Base-by-base conservation (phyloP, 2,888 invertebrate species). In the Tanytarsus gracilentus region DNA sequence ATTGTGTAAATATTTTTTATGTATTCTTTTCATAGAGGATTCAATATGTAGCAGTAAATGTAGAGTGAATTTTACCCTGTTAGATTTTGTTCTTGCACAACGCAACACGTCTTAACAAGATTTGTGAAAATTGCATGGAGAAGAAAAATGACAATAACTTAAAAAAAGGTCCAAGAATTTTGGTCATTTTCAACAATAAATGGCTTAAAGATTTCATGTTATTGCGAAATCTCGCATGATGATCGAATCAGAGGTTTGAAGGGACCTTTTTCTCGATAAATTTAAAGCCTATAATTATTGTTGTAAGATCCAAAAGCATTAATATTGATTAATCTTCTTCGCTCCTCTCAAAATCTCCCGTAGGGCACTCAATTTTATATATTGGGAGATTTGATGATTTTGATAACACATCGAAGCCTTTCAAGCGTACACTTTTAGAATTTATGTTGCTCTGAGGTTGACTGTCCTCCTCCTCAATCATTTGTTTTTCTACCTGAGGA, bases 91-190 rank as follows among this genome's bases (percentile, higher is more conserved):
- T 48, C 7, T 11, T 16, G 25, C 55, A 40, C 3, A 36, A 14
- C 23, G n/a, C 18, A 48, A 58, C 58, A 58, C 48, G 58, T 58
- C 40, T 9, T 29, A 30, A 30, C 58, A 48, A 58, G 58, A 58
- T 58, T 44, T 44, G 9, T 33, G 11, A 33, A 33, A 33, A n/a
- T 11, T n/a, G 18, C 21, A 23, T 44, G 16, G n/a, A 14, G 36
- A n/a, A 33, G 21, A 44, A 23, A 23, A 36, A 55, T 29, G 25
- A 30, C 30, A 3, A 30, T 11, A 29, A 7, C 27, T 9, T n/a
- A 51, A 39, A 44, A 29, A 58, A 49, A 8, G 14, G 14, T 49
- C 27, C 29, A 58, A n/a, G 48, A 58, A 58, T n/a, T 48, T 29
- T 48, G 58, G 58, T 58, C 58, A 48, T 21, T 40, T 33, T 55